Conservation (phyloP, 2,797 vertebrate genomes). For the Siniperca scherzeri region DNA sequence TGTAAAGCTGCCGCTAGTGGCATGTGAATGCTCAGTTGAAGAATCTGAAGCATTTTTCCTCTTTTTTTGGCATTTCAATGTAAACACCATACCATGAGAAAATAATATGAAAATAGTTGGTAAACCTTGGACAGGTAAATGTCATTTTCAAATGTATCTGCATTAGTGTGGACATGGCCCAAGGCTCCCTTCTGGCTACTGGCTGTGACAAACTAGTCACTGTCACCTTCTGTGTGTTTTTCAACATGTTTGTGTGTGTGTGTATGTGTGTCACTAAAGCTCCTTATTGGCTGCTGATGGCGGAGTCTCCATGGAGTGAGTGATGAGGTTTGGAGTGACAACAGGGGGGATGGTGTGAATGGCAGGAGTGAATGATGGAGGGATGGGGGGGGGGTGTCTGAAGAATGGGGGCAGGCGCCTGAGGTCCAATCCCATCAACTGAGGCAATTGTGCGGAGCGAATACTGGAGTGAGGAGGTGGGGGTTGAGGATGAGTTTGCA, state of each 20-base stretch:
- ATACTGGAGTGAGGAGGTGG: conserved; percentile 67
- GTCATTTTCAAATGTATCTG: conserved; percentile 38
- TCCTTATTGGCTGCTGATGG: conserved; percentile 68
- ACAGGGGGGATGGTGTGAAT: conserved; percentile 50
- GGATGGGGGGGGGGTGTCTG: conserved; percentile 59
- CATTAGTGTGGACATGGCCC: conserved; percentile 35
- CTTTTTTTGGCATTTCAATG: neutral
- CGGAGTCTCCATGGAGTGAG: conserved; percentile 68
- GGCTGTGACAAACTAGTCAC: conserved; percentile 41
- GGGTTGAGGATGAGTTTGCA: conserved; percentile 64
- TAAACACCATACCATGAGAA: neutral
- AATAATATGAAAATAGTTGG: neutral
- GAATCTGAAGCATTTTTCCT: neutral
- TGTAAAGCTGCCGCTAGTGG: neutral
- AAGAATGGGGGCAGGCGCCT: conserved; percentile 70
- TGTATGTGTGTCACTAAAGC: conserved; percentile 23
- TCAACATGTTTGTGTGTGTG: conserved; percentile 21
- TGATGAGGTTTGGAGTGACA: conserved; percentile 77
- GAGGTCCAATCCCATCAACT: conserved; percentile 84
- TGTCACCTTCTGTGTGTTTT: conserved; percentile 54
- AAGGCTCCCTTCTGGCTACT: conserved; percentile 46
- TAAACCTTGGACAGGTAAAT: conserved; percentile 29
- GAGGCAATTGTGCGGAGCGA: conserved; percentile 82
- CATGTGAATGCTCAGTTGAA: neutral
- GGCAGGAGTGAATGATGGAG: conserved; percentile 55